phyloP scores from a whole-genome alignment of 2,797 vertebrate species.

The Hypotaenidia okinawae region DNA sequence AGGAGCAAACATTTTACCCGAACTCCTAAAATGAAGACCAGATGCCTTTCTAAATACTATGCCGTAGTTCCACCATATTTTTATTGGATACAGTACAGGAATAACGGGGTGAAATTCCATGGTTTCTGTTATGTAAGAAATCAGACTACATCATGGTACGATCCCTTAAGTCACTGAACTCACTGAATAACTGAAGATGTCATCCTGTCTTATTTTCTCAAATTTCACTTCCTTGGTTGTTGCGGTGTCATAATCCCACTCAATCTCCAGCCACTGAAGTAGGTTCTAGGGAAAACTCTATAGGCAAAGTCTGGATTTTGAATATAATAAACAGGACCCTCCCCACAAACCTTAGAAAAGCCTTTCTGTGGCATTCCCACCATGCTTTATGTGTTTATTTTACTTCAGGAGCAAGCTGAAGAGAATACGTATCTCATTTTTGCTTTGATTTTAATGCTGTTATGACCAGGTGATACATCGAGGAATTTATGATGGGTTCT shows the following conservation, averaged over 20 bases:
- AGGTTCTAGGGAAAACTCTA: not conserved
- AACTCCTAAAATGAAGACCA: conserved; percentile 40
- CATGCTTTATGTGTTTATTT: not conserved
- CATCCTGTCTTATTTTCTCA: not conserved
- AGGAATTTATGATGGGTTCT: not conserved
- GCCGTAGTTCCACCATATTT: conserved; percentile 48
- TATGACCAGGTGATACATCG: not conserved
- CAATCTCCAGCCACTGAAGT: not conserved
- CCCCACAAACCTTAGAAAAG: not conserved
- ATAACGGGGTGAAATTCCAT: conserved; percentile 37
- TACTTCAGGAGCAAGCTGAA: not conserved
- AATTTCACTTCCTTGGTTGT: not conserved
- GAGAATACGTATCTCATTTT: not conserved
- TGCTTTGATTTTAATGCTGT: not conserved
- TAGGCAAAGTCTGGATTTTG: not conserved
- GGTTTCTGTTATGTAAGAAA: conserved; percentile 26
- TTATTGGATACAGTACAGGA: conserved; percentile 35
- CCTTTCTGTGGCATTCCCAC: not conserved
- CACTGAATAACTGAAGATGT: not conserved
- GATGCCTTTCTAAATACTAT: conserved; percentile 22
- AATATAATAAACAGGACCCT: not conserved
- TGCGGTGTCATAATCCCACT: not conserved
- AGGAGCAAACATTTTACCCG: not conserved
- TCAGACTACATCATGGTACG: not conserved
- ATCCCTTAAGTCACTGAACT: conserved; percentile 1